Evolutionary conservation across 37 sponge, comb jelly and placozoan genomes (phyloP).

Genomic region (Tethya wilhelma): DNA sequence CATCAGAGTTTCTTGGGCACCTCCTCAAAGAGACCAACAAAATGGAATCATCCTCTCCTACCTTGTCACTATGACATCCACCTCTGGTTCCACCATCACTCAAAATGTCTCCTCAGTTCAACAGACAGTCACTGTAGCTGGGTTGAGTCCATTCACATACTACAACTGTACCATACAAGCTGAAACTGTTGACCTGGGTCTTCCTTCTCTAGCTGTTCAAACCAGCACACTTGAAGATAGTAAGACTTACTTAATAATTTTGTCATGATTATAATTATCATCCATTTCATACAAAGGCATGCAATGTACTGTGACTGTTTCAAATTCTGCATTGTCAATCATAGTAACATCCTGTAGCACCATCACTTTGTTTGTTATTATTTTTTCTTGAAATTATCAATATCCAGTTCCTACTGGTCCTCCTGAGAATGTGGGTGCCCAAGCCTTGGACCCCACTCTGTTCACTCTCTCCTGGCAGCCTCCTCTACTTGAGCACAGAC

Average conservation of each 20-base stretch:
- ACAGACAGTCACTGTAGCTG: neutral
- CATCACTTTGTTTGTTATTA: conserved; percentile 27
- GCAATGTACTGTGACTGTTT: no score
- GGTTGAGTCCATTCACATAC: conserved; percentile 13
- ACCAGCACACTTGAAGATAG: conserved; percentile 9
- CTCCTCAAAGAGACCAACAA: conserved; percentile 12
- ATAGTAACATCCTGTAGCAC: no score
- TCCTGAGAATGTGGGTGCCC: conserved; percentile 13
- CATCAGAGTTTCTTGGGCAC: conserved; percentile 28
- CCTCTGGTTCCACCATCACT: neutral
- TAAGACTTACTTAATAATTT: no score
- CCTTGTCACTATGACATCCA: neutral
- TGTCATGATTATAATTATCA: neutral
- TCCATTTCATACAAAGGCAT: no score
- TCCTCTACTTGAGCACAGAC: neutral
- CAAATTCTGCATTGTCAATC: no score
- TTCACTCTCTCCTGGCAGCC: conserved; percentile 10
- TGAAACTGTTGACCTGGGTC: conserved; percentile 6
- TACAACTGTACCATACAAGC: conserved; percentile 28
- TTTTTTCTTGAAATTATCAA: no score
- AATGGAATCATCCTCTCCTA: conserved; percentile 41
- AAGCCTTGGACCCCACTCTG: neutral
- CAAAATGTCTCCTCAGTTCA: neutral
- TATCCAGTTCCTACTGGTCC: conserved; percentile 33
- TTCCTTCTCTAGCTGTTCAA: neutral